phyloP scores from a whole-genome alignment of 2,113 vertebrate genomes.

The Antennarius striatus region DNA sequence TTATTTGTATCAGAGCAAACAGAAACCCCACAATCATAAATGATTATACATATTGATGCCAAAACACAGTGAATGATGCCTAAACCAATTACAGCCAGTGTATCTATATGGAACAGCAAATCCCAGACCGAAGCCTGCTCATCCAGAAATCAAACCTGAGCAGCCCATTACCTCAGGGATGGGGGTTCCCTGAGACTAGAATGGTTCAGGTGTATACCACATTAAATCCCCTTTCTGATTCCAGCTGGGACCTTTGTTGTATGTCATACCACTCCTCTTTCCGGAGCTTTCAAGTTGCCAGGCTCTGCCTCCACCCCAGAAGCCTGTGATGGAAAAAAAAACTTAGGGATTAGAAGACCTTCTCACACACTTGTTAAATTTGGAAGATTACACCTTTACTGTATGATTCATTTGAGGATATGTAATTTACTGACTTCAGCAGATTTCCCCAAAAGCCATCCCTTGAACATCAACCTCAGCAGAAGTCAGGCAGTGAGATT shows the following conservation, averaged over 20 bases:
- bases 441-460: constrained; percentile 37
- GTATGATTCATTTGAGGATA: constrained; percentile 29
- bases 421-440: constrained; percentile 47
- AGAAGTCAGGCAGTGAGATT: not conserved
- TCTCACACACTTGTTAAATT: constrained; percentile 49
- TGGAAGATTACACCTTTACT: constrained; percentile 53
- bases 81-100: no score
- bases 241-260: not conserved
- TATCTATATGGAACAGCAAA: not conserved
- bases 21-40: no score
- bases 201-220: not conserved
- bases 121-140: not conserved
- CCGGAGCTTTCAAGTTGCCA: not conserved
- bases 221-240: not conserved
- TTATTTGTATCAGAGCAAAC: no score
- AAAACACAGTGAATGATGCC: no score
- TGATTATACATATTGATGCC: no score
- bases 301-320: constrained; percentile 9
- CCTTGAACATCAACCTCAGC: constrained; percentile 6
- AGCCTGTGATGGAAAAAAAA: not conserved
- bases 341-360: constrained; percentile 29
- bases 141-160: not conserved
- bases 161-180: not conserved
- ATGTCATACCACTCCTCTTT: not conserved
- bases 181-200: not conserved